Evolutionary conservation across 2,113 vertebrate genomes (phyloP).

Genomic region (Syrrhaptes paradoxus): DNA sequence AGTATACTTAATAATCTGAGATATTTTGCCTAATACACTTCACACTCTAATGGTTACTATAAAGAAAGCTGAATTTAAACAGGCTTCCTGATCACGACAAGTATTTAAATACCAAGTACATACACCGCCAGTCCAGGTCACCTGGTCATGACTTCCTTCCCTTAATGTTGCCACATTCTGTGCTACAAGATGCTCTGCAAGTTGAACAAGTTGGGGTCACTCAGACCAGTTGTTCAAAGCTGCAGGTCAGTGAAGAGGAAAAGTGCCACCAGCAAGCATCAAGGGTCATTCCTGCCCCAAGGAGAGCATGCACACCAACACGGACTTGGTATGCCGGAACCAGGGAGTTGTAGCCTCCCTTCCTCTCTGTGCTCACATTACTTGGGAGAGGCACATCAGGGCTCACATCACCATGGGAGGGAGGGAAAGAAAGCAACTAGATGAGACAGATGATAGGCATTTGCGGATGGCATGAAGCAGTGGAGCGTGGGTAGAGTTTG

Average conservation of each 20-base stretch:
- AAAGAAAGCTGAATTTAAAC: background rate
- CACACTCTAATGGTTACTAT: background rate
- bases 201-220: background rate
- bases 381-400: background rate
- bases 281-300: background rate
- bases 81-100: background rate
- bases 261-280: background rate
- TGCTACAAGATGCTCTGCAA: background rate
- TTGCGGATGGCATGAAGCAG: background rate
- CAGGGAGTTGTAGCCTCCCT: background rate
- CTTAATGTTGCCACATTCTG: background rate
- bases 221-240: background rate
- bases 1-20: background rate
- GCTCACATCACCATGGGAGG: background rate
- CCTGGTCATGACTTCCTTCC: background rate
- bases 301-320: accelerated
- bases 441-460: background rate
- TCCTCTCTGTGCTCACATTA: accelerated
- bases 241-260: background rate
- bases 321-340: background rate
- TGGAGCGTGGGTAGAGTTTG: background rate
- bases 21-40: background rate
- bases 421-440: background rate
- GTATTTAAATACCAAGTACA: background rate
- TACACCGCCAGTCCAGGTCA: background rate